A percentile compares a stretch with the other conserved stretches of the same genome.
Conservation (phyloP, 2,888 invertebrate genomes). For the Acleris cristana region DNA sequence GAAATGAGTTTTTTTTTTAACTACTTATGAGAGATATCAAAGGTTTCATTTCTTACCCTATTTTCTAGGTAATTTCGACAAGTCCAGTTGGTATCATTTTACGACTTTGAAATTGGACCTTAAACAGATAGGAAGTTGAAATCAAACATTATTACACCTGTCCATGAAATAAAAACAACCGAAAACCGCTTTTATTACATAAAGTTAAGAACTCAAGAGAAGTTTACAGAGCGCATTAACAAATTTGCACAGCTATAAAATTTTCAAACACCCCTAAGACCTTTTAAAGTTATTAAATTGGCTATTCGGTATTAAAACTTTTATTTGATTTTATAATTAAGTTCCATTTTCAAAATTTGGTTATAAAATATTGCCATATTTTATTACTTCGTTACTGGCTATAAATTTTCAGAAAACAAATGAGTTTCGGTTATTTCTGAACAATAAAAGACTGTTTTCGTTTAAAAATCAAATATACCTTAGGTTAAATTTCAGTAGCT, state of each 20-base stretch:
- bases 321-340: slow-evolving; percentile 49
- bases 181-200: slow-evolving; percentile 1
- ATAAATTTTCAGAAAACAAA: slow-evolving; percentile 13
- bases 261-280: slow-evolving; percentile 41
- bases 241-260: slow-evolving; percentile 30
- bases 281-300: slow-evolving; percentile 48
- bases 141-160: not conserved
- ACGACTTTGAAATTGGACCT: slow-evolving; percentile 57
- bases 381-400: not conserved
- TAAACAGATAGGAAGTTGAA: slow-evolving; percentile 38
- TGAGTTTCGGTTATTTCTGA: not conserved
- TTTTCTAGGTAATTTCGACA: slow-evolving; percentile 37
- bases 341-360: slow-evolving; percentile 43
- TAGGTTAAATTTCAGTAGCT: too few species aligned
- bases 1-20: too few species aligned
- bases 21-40: too few species aligned
- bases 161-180: not conserved
- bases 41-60: slow-evolving; percentile 17
- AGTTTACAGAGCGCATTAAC: not conserved
- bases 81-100: slow-evolving; percentile 47
- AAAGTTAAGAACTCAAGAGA: not conserved
- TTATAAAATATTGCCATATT: slow-evolving; percentile 17
- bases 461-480: not conserved
- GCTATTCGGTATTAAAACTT: slow-evolving; percentile 47
- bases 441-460: not conserved